Conservation (phyloP, 2,113 vertebrate genomes). For the Pygoscelis adeliae region DNA sequence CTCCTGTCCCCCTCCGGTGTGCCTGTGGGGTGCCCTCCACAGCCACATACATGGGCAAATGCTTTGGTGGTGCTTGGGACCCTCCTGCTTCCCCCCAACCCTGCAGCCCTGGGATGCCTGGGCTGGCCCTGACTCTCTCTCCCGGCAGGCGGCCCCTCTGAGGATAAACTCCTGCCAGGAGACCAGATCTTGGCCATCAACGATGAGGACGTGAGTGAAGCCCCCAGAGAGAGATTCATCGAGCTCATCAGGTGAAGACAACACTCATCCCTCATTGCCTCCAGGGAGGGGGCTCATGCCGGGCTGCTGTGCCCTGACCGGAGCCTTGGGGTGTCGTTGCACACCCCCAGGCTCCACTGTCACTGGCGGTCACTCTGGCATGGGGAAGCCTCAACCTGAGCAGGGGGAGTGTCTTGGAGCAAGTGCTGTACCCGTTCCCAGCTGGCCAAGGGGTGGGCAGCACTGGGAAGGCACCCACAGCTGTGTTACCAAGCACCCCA, state of each 20-base stretch:
- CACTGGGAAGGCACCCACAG: neutral
- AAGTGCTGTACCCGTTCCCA: neutral
- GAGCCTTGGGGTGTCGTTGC: neutral
- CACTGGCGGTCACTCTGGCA: neutral
- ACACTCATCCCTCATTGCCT: neutral
- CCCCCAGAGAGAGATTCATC: constrained; percentile 93
- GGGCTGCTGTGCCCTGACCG: neutral
- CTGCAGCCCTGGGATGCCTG: neutral
- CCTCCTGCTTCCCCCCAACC: neutral
- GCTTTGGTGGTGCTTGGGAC: neutral
- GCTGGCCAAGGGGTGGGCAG: neutral
- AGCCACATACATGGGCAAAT: fast-evolving
- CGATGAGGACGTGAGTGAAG: constrained; percentile 93
- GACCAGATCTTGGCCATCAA: constrained; percentile 98
- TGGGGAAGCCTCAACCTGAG: neutral
- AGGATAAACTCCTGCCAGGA: constrained; percentile 93
- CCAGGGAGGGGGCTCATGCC: neutral
- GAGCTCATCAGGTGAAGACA: constrained; percentile 92
- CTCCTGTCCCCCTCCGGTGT: neutral
- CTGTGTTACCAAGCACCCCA: neutral
- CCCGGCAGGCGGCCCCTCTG: constrained; percentile 90
- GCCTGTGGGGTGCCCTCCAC: neutral
- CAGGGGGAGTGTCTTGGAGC: neutral
- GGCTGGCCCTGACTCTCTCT: constrained; percentile 40
- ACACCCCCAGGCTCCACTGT: neutral